These are phyloP conservation scores for Ascidia mentula DNA, from an alignment of 23 tunicate species.

Conservation along the genomic window DNA sequence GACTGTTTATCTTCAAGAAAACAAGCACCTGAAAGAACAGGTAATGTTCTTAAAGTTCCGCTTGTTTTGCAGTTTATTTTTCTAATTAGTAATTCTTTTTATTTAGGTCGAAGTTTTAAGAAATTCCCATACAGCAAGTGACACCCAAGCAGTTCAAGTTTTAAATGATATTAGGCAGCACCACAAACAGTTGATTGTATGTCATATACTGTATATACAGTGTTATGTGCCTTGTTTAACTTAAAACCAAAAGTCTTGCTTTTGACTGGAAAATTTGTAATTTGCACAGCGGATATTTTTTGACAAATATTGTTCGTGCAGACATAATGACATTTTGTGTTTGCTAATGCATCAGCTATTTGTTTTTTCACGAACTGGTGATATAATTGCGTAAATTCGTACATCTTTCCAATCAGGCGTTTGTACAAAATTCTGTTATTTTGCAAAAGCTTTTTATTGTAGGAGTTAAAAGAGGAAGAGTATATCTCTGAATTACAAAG, in stretches of 20 bases:
- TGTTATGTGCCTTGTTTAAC: too few species aligned
- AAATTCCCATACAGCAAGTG: conserved; percentile 10
- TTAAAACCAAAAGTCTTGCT: too few species aligned
- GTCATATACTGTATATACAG: too few species aligned
- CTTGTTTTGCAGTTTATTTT: background rate
- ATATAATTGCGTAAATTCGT: too few species aligned
- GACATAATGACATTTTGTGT: too few species aligned
- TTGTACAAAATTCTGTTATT: background rate
- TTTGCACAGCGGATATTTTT: too few species aligned
- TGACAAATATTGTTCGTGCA: too few species aligned
- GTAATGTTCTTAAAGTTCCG: background rate
- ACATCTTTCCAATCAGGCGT: too few species aligned
- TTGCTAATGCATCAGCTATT: too few species aligned
- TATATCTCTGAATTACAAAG: background rate
- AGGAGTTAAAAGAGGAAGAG: conserved; percentile 33
- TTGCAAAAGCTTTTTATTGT: background rate
- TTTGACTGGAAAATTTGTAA: too few species aligned
- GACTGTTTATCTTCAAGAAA: conserved; percentile 41
- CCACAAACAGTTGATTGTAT: conserved; percentile 35
- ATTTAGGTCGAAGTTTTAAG: conserved; percentile 25
- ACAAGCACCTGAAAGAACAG: conserved; percentile 45
- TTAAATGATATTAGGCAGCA: conserved; percentile 20
- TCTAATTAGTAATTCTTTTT: too few species aligned
- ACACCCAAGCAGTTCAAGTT: conserved; percentile 41
- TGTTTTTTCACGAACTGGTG: too few species aligned